Base-by-base conservation (phyloP, 2,888 invertebrate genomes). In the Thyatira batis region DNA sequence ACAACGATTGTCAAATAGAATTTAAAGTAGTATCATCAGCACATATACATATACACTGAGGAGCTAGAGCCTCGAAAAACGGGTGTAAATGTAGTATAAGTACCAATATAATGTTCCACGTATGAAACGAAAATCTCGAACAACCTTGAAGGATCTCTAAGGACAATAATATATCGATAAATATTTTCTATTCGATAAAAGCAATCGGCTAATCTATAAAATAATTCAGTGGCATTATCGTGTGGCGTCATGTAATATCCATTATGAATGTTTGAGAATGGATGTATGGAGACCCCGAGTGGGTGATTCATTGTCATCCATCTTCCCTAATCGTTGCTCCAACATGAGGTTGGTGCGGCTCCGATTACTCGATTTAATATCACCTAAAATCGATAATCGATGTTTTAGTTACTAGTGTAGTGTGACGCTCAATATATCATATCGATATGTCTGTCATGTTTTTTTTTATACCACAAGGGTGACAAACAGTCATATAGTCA, bases 281-380 rank as follows among this genome's bases (percentile, higher is more conserved):
- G 48, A 48, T 48, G 28, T 27, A 27, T 27, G 43, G 55, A 20
- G 61, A 44, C 70, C 70, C 70, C 70, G 54, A 51, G 67, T 53
- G 63, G 59, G 72, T 73, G 78, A 80, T 80, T 81, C 80, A 80
- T 77, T 73, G 76, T 75, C 75, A 77, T 81, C 76, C 78, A 75
- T 81, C 80, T 79, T 80, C 72, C 66, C 65, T 80, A 80, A 80
- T 74, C 69, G 76, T 61, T 62, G 62, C 48, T 56, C 64, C 55
- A 48, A 28, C 28, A 48, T 28, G 48, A 48, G 48, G 48, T 48
- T 27, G 27, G 27, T 48, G 20, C 48, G 17, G 48, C 48, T 48
- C 48, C 48, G 48, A 48, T 48, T 48, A 48, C 48, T 17, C 28
- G 27, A 48, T 27, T 27, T 48, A 25, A 48, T 27, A 21, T 20